Evolutionary conservation across 1,140 invertebrate species (phyloP).

Genomic region (Antheraea pernyi): DNA sequence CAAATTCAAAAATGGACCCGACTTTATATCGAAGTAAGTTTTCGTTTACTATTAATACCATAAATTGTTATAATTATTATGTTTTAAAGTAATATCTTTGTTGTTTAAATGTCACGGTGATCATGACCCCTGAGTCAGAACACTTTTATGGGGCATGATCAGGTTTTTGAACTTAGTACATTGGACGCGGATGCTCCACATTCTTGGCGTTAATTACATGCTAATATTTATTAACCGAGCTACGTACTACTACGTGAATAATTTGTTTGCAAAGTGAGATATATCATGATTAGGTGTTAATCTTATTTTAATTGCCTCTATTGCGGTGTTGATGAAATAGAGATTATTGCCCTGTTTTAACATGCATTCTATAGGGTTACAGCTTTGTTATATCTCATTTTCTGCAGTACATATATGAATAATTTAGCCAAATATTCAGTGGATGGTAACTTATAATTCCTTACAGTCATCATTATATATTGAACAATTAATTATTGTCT

Average conservation of each 20-base stretch:
- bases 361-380: not conserved
- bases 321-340: not conserved
- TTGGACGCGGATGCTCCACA: slow-evolving; percentile 16
- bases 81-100: slow-evolving; percentile 27
- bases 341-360: not conserved
- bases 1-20: slow-evolving; percentile 70
- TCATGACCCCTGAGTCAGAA: slow-evolving; percentile 62
- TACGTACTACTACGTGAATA: slow-evolving; percentile 10
- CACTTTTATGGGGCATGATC: slow-evolving; percentile 46
- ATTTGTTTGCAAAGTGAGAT: slow-evolving; percentile 4
- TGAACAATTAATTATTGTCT: too few relatives aligned
- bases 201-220: slow-evolving; percentile 36
- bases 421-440: too few relatives aligned
- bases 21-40: slow-evolving; percentile 62
- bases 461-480: too few relatives aligned
- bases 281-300: slow-evolving; percentile 5
- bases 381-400: too few relatives aligned
- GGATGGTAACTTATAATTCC: too few relatives aligned
- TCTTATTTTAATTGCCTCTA: slow-evolving; percentile 2
- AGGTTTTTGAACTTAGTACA: slow-evolving; percentile 47
- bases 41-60: not conserved
- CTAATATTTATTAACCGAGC: slow-evolving; percentile 32
- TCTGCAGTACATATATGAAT: too few relatives aligned
- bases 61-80: not conserved
- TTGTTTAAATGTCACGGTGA: slow-evolving; percentile 29